Conservation (phyloP, 53 echinoderm and acorn worm species). For the Patiria pectinifera region DNA sequence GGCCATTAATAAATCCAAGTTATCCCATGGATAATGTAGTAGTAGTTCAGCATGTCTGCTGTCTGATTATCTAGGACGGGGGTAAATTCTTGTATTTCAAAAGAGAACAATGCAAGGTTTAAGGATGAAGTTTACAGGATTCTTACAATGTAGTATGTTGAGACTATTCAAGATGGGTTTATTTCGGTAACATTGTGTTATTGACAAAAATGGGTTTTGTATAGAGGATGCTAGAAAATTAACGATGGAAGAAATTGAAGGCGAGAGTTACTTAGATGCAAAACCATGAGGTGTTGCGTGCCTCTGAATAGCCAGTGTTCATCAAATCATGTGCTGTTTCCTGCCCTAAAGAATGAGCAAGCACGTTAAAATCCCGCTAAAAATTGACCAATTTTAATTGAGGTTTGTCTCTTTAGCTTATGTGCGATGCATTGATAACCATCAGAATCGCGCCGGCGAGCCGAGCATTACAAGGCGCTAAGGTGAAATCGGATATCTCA, state of each 20-base stretch:
- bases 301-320: conserved; percentile 4
- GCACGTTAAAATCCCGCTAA: background rate
- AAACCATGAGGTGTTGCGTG: conserved; percentile 3
- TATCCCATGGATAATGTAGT: conserved; percentile 17
- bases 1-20: conserved; percentile 36
- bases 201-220: background rate
- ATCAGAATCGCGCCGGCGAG: conserved; percentile 8
- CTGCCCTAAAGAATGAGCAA: background rate
- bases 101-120: background rate
- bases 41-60: conserved; percentile 20
- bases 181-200: background rate
- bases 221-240: background rate
- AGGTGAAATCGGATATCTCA: conserved; percentile 54
- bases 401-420: background rate
- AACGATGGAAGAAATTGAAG: background rate
- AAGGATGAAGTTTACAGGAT: background rate
- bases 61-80: background rate
- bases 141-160: background rate
- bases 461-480: conserved; percentile 30
- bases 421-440: conserved; percentile 31
- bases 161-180: background rate
- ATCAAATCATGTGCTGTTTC: conserved; percentile 11
- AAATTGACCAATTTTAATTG: conserved; percentile 18
- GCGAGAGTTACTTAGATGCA: background rate
- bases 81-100: background rate